These are phyloP conservation scores for Saturnia japonica DNA, from an alignment of 2,888 invertebrate genomes.

Conservation along the genomic window DNA sequence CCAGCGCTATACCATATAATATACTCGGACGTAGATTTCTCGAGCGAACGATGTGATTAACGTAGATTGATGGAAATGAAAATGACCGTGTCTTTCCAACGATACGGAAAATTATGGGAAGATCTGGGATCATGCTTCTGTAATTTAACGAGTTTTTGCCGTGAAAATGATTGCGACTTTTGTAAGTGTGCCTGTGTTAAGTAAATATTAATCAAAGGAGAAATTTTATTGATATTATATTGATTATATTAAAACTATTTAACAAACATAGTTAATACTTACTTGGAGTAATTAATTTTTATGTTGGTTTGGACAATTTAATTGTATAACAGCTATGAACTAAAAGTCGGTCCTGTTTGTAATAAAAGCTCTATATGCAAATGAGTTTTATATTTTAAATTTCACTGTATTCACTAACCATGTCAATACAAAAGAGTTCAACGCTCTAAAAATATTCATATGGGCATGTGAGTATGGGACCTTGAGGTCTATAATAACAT, in stretches of 20 bases:
- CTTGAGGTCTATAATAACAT: conserved; percentile 15
- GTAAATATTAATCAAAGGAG: not conserved
- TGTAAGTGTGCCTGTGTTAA: not conserved
- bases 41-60: conserved; percentile 45
- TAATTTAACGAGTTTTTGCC: not conserved
- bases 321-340: not conserved
- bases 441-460: conserved; percentile 46
- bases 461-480: not conserved
- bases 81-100: conserved; percentile 26
- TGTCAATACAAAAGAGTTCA: conserved; percentile 67
- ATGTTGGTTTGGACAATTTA: not conserved
- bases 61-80: conserved; percentile 46
- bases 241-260: too few species aligned
- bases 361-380: conserved; percentile 14
- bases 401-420: conserved; percentile 25
- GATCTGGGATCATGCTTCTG: not conserved
- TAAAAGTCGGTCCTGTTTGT: not conserved
- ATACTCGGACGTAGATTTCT: conserved; percentile 46
- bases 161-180: not conserved
- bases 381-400: conserved; percentile 12
- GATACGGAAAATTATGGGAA: conserved; percentile 10
- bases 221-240: not conserved
- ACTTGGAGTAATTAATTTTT: not conserved
- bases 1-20: conserved; percentile 14
- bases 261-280: not conserved